Percentiles rank a stretch among this genome's conserved stretches.
Conservation (phyloP, 2,113 vertebrate genomes). For the Circaetus cinerascens region DNA sequence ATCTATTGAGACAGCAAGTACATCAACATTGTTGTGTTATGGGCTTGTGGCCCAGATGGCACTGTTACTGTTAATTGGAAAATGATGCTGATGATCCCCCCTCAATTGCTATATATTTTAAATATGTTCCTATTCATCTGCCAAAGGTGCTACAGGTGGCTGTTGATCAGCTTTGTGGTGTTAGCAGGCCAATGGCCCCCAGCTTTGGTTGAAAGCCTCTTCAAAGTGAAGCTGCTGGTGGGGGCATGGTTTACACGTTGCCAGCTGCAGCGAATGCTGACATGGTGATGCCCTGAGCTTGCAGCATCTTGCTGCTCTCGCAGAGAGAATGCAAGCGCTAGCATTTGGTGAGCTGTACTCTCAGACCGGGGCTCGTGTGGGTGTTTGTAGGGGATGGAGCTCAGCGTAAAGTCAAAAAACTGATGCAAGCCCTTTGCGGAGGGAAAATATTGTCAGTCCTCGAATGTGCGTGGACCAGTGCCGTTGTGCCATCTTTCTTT, state of each 20-base stretch:
- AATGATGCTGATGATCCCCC: background rate
- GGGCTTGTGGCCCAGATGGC: background rate
- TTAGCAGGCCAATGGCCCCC: background rate
- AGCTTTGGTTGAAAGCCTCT: background rate
- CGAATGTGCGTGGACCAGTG: accelerated
- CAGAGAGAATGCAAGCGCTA: background rate
- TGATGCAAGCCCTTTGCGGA: background rate
- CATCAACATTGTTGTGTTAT: background rate
- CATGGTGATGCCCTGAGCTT: background rate
- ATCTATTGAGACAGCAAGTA: background rate
- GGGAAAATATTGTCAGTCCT: background rate
- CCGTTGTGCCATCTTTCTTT: background rate
- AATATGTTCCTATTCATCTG: background rate
- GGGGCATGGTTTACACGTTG: accelerated
- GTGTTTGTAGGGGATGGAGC: background rate
- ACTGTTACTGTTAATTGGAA: background rate
- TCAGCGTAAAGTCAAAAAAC: background rate
- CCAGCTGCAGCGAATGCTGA: background rate
- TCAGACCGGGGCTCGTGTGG: accelerated
- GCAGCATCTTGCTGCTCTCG: background rate
- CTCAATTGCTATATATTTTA: background rate
- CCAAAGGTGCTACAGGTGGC: background rate
- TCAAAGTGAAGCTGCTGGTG: background rate
- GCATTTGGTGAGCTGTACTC: background rate
- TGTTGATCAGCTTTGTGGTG: background rate